Percentiles rank a stretch among this genome's conserved stretches.
These are phyloP conservation scores for Pyralis farinalis DNA, from an alignment of 2,888 invertebrate genomes.

Conservation along the genomic window DNA sequence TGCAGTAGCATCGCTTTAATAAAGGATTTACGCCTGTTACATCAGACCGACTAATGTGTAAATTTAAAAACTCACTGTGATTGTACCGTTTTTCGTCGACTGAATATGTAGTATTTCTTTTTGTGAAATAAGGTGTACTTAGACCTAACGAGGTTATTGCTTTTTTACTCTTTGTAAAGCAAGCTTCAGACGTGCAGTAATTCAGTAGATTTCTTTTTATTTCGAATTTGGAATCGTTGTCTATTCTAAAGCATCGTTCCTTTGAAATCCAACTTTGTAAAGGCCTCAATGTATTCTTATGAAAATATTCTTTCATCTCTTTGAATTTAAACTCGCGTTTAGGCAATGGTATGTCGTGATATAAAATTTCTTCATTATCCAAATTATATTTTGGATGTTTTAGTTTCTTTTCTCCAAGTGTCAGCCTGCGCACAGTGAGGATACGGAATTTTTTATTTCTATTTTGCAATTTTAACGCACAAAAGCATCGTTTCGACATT, in stretches of 20 bases:
- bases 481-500: conserved; percentile 36
- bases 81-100: no score
- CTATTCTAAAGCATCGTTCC: not conserved
- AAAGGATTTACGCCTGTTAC: conserved; percentile 2
- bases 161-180: not conserved
- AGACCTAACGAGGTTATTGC: not conserved
- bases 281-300: not conserved
- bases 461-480: conserved; percentile 32
- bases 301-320: conserved; percentile 3
- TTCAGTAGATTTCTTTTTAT: not conserved
- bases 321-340: not conserved
- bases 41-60: not conserved
- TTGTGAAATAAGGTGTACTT: not conserved
- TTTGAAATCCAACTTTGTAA: not conserved
- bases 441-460: conserved; percentile 13
- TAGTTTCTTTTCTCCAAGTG: not conserved
- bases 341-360: not conserved
- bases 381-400: not conserved
- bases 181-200: conserved; percentile 1
- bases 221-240: not conserved
- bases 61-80: no score
- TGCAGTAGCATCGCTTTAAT: conserved; percentile 15
- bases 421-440: not conserved
- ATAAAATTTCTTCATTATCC: not conserved
- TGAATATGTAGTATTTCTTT: not conserved